Evolutionary conservation across 2,888 invertebrate species (phyloP), one percentile per base, ranked within the genome.

Genomic region (Eretmocerus hayati): DNA sequence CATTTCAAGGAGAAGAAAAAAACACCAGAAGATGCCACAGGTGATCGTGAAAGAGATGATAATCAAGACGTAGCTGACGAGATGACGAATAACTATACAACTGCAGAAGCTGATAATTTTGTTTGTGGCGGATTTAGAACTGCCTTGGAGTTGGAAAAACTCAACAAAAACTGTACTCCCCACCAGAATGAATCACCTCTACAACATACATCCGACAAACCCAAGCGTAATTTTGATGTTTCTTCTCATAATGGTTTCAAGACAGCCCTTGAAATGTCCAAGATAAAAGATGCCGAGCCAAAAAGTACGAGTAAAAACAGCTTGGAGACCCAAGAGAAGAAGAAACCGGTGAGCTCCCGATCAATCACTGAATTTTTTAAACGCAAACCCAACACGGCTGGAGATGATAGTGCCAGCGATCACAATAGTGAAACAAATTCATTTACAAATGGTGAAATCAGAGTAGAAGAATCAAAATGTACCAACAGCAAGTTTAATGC

Each of bases 1-100:
- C 63, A 74, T 31, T 65, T 85, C 21, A 74, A 75, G 62, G 38
- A 22, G 19, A 11, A 42, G 11, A 19, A 23, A 18, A 26, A 5
- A 15, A 39, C 11, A 9, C n/a, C 11, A 5, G 33, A 39, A 13
- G 11, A 1, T 11, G 11, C 8, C 11, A 26, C 6, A 9, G 26
- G 26, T 9, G 26, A 26, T 26, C 8, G 26, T 9, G 26, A 26
- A 11, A 26, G 11, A 9, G 6, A 6, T 11, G 11, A 9, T 6
- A 26, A 26, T 26, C 6, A 26, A 26, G 26, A 26, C 11, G n/a
- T n/a, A n/a, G n/a, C n/a, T n/a, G n/a, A n/a, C n/a, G n/a, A n/a
- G n/a, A n/a, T n/a, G n/a, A n/a, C n/a, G n/a, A n/a, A n/a, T n/a
- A n/a, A n/a, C n/a, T 26, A 9, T 26, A 31, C 5, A 4, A 23